Evolutionary conservation across 2,888 invertebrate genomes (phyloP), one percentile per base, ranked within the genome.

Genomic region (Rotaria socialis): DNA sequence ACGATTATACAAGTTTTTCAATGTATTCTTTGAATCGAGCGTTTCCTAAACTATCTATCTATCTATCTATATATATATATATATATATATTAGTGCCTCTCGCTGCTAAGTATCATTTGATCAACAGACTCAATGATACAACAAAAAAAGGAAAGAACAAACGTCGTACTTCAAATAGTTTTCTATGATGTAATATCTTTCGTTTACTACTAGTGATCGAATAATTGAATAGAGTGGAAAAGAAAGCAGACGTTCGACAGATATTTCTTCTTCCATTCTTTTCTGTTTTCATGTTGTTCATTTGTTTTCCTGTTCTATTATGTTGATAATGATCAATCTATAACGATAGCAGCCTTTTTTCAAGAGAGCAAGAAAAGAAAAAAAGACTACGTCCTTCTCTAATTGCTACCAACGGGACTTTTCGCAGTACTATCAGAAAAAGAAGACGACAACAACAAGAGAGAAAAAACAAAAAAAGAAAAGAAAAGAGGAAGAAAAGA

Each of bases 301-400:
- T 67, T 67, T 67, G 67, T 67, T 67, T 67, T 67, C 35, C 67
- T 67, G 67, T 67, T 67, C 67, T 35, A 35, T 27, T 67, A 67
- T 67, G 35, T 35, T 67, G 67, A 67, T 67, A 67, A 67, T 27
- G 35, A 67, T 67, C 67, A 67, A 67, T 67, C 67, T 67, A 27
- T 27, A 67, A 67, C 67, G 67, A 67, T 67, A 27, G 67, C 67
- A 67, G 35, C 35, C 14, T 67, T 67, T 35, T 67, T 35, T 35
- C 67, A 67, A 27, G 27, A 67, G 35, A 67, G 27, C 35, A 67
- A 67, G 16, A 67, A 27, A 24, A 60, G 35, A 60, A 67, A 67
- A 67, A 67, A 14, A 27, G 27, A 67, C 35, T 35, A 35, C 27
- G 35, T 27, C 35, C 67, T 67, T 67, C 67, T 67, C 67, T 67